Evolutionary conservation across 2,113 vertebrate genomes (phyloP).

Genomic region (Pseudorectes ferrugineus): DNA sequence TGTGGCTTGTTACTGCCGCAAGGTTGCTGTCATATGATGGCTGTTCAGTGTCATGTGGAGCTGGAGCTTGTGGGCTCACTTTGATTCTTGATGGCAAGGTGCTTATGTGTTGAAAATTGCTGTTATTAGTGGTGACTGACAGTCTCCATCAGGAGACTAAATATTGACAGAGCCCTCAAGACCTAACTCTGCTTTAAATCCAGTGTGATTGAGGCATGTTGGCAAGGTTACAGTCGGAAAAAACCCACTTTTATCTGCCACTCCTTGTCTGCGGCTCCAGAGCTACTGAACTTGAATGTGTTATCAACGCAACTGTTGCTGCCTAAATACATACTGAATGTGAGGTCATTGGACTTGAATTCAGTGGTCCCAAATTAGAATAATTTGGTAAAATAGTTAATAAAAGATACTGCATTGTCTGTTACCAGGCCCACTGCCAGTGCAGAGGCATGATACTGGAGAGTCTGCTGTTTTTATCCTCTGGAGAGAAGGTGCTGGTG

Average conservation of each 20-base stretch:
- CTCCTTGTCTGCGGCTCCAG: neutral
- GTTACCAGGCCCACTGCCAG: neutral
- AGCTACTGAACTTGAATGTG: neutral
- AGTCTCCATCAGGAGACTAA: neutral
- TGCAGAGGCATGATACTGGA: neutral
- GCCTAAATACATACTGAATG: neutral
- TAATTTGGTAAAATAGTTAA: neutral
- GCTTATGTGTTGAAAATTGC: neutral
- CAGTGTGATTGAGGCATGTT: neutral
- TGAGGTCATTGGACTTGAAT: neutral
- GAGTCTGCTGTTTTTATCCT: neutral
- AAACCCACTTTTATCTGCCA: neutral
- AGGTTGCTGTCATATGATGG: neutral
- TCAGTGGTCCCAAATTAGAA: neutral
- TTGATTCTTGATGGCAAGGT: neutral
- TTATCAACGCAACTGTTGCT: neutral
- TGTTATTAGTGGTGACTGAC: neutral
- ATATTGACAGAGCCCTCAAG: slow-evolving; percentile 1
- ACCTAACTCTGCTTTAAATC: neutral
- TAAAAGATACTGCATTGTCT: neutral
- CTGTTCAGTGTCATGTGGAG: neutral
- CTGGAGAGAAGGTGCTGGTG: neutral
- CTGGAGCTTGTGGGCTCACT: neutral
- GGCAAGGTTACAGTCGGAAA: neutral
- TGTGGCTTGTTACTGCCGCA: neutral